These are phyloP conservation scores for Nebria salina DNA, from an alignment of 2,888 invertebrate genomes.

Conservation along the genomic window DNA sequence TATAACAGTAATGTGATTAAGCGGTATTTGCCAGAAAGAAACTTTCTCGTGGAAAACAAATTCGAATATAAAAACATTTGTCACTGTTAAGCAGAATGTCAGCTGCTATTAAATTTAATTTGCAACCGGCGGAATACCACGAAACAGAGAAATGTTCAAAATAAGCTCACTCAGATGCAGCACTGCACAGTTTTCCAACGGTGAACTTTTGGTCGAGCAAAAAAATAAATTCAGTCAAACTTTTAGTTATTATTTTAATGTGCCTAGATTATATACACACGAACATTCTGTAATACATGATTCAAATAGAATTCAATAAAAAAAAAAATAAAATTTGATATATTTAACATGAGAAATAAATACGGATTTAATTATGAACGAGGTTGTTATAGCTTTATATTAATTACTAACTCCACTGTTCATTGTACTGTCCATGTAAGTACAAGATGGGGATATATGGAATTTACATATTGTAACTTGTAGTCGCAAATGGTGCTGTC, in stretches of 20 bases:
- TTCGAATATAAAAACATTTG: constrained; percentile 43
- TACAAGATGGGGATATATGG: neutral
- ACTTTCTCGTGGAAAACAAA: constrained; percentile 34
- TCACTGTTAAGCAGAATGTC: constrained; percentile 43
- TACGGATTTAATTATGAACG: neutral
- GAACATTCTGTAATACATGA: too few species aligned
- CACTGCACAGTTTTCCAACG: neutral
- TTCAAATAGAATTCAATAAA: too few species aligned
- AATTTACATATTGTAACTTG: neutral
- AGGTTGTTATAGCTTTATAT: neutral
- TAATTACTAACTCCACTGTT: too few species aligned
- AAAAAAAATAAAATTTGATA: too few species aligned
- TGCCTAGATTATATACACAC: too few species aligned
- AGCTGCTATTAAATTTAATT: constrained; percentile 44
- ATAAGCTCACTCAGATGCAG: neutral
- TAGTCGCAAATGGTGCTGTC: neutral
- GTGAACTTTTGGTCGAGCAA: neutral
- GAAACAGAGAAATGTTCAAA: constrained; percentile 7
- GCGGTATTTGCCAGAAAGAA: constrained; percentile 38
- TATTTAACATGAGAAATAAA: too few species aligned
- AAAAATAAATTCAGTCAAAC: neutral
- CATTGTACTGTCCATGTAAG: neutral
- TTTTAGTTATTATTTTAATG: too few species aligned
- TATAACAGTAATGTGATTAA: constrained; percentile 37
- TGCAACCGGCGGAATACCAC: constrained; percentile 15